Conservation (phyloP, 2,888 invertebrate genomes). For the Anticlea derivata region DNA sequence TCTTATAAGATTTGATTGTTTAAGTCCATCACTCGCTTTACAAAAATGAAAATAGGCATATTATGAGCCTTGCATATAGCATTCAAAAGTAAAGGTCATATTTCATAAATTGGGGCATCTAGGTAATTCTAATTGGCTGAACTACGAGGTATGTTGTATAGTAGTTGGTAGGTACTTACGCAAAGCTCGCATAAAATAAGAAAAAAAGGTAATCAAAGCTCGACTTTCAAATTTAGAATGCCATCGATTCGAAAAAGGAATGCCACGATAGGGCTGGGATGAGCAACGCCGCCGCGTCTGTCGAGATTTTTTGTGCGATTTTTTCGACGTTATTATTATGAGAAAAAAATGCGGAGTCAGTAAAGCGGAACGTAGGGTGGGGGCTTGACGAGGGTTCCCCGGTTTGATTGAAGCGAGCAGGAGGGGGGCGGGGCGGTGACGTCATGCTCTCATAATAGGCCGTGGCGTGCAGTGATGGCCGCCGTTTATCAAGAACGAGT, state of each 20-base stretch:
- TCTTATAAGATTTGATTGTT: too few species aligned
- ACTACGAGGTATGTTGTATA: too few species aligned
- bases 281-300: slow-evolving; percentile 66
- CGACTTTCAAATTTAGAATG: slow-evolving; percentile 62
- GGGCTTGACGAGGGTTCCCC: slow-evolving; percentile 83
- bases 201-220: too few species aligned
- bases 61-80: too few species aligned
- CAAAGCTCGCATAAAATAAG: too few species aligned
- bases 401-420: slow-evolving; percentile 80
- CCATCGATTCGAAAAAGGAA: slow-evolving; percentile 62
- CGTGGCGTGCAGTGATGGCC: slow-evolving; percentile 82
- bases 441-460: slow-evolving; percentile 83
- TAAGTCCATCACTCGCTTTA: too few species aligned
- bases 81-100: too few species aligned
- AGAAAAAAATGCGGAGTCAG: slow-evolving; percentile 83
- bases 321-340: slow-evolving; percentile 84
- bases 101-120: too few species aligned
- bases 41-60: too few species aligned
- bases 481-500: slow-evolving; percentile 78
- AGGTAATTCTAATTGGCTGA: too few species aligned
- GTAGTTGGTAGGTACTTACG: too few species aligned
- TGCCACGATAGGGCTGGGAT: slow-evolving; percentile 71
- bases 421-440: slow-evolving; percentile 82
- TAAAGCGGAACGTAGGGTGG: slow-evolving; percentile 81
- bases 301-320: slow-evolving; percentile 82